Base-by-base conservation (phyloP, 2,113 vertebrate genomes). In the Halichoerus grypus region DNA sequence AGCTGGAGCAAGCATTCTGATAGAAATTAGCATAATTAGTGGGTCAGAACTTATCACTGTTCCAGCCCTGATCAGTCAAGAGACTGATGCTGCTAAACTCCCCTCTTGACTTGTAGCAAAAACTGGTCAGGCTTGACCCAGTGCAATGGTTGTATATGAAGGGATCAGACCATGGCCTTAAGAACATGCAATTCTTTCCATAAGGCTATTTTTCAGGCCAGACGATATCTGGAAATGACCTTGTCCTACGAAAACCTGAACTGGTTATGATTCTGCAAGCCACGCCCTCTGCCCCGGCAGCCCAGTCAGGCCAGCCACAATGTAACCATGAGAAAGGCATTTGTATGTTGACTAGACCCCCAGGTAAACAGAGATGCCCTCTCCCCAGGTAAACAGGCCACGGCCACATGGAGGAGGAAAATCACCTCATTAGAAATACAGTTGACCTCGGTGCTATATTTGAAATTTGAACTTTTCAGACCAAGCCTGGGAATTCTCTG, bases 381-480 rank as follows among this genome's bases (percentile, higher is more conserved):
- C 39, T 88, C 36, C 53, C 42, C 53, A 18, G 63, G 31, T 24
- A 42, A 77, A 84, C 11, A 94, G 49, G 16, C 67, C 76, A 1
- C 71, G 7, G 86, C 31, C n/a, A n/a, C 74, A 67, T 15, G 5
- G 31, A 63, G 12, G 36, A 94, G 31, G n/a, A 14, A 61, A 77
- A 72, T 22, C 49, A 39, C n/a, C 53, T 42, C 11, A 0, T 94
- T 87, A 90, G 65, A 92, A 90, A 95, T 8, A 69, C 5, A 18
- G 22, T 49, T 59, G 46, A 28, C 11, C 0, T 42, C 0, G 0
- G 19, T 42, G 46, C 59, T 72, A 1, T 72, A 80, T 49, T 61
- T 53, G 80, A 93, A 96, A 92, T 79, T 81, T 72, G 67, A 57
- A 94, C 53, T 95, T 94, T 90, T 55, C 53, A 71, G 80, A 83